Percentiles rank a stretch among this genome's conserved stretches.
Evolutionary conservation across 2,113 vertebrate genomes (phyloP).

Genomic region (Pachypanchax playfairii): DNA sequence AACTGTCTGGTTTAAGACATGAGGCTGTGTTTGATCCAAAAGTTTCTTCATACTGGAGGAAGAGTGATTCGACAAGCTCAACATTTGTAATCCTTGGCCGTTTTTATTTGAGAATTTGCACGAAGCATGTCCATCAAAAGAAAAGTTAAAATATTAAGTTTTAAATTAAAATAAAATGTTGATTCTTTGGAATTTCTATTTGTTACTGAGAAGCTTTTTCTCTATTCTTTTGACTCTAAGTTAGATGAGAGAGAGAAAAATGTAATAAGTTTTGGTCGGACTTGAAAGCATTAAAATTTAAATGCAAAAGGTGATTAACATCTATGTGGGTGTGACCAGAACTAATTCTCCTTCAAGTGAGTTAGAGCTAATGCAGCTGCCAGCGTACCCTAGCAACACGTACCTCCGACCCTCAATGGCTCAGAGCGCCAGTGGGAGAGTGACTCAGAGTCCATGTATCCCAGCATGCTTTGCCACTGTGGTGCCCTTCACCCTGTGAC

Average conservation of each 20-base stretch:
- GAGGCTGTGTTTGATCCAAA: slow-evolving; percentile 56
- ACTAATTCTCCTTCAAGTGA: slow-evolving; percentile 66
- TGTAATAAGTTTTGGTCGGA: too few relatives aligned
- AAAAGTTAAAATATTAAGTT: slow-evolving; percentile 25
- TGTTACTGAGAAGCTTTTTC: too few relatives aligned
- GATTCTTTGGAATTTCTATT: too few relatives aligned
- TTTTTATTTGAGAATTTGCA: slow-evolving; percentile 54
- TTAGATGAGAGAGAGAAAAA: too few relatives aligned
- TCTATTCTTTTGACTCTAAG: too few relatives aligned
- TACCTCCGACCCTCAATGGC: slow-evolving; percentile 43
- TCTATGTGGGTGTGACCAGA: slow-evolving; percentile 65
- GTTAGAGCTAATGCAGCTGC: slow-evolving; percentile 75
- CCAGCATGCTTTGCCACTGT: slow-evolving; percentile 77
- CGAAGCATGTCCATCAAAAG: slow-evolving; percentile 57
- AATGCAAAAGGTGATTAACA: slow-evolving; percentile 63
- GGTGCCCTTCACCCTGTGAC: slow-evolving; percentile 69
- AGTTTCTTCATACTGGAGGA: slow-evolving; percentile 39
- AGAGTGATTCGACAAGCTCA: slow-evolving; percentile 60
- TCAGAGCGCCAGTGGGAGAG: slow-evolving; percentile 53
- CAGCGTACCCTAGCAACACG: slow-evolving; percentile 72
- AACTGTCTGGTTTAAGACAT: slow-evolving; percentile 4
- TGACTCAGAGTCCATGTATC: slow-evolving; percentile 71
- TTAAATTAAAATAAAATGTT: slow-evolving; percentile 20
- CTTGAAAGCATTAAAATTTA: too few relatives aligned
- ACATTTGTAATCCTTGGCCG: slow-evolving; percentile 60